Evolutionary conservation across 2,888 invertebrate genomes (phyloP), one percentile per base, ranked within the genome.

Genomic region (Odontomyia ornata): DNA sequence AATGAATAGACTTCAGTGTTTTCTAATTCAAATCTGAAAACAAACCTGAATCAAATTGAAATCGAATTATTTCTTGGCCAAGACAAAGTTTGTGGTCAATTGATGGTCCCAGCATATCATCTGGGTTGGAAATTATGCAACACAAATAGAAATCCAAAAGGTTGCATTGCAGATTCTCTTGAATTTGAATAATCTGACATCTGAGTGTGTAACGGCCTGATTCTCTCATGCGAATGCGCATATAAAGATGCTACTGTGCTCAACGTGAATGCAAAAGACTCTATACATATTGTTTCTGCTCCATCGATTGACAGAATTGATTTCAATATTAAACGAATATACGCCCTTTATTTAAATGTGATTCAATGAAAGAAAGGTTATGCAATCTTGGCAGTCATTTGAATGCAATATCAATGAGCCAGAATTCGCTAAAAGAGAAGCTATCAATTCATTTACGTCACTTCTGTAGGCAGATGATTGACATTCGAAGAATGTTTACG

Each of bases 391-490:
- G 28, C 30, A 46, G 57, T 72, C 72, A 28, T 72, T 72, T 72
- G 72, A 72, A 56, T 72, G 30, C 46, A 30, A 25, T 52, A 1
- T 21, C 18, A 28, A 23, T 69, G 27, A 52, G 56, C 56, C 18
- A 5, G 7, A 72, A 56, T 56, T 30, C 56, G 56, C 72, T 56
- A 56, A 30, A 28, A 25, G 56, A 52, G 56, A 11, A 72, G 30
- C 56, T 64, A 75, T 75, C 75, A 75, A 75, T 75, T 64, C 75
- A 75, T 75, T 75, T 75, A 75, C 13, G 75, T 75, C 75, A 75
- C 62, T 47, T 75, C 46, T 75, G 56, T 72, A 28, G 72, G 56
- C 72, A 56, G 72, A 56, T 72, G 72, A 72, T 72, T 72, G 72
- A 57, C 72, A 56, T 25, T 56, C 30, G 30, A 72, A 21, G 72